Evolutionary conservation across 2,797 vertebrate species (phyloP).

Genomic region (Sebastes taczanowskii): DNA sequence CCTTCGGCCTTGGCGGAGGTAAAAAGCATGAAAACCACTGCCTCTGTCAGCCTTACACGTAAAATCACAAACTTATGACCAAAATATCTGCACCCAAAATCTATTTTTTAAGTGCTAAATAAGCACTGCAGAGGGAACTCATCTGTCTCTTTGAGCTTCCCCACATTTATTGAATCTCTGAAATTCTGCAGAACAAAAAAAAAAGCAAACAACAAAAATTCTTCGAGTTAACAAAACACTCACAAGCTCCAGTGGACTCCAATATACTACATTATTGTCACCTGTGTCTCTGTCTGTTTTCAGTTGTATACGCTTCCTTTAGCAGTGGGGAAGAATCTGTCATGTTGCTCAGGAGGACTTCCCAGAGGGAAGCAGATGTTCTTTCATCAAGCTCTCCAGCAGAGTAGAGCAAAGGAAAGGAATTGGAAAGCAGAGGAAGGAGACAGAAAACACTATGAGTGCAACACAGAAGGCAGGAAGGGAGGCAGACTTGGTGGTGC

Average conservation of each 20-base stretch:
- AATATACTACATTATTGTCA: slow-evolving; percentile 17
- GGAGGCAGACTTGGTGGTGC: slow-evolving; percentile 18
- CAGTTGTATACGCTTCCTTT: slow-evolving; percentile 21
- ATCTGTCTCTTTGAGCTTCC: background rate
- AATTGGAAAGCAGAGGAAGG: slow-evolving; percentile 36
- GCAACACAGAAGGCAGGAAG: slow-evolving; percentile 9
- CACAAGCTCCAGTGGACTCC: background rate
- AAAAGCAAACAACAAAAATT: background rate
- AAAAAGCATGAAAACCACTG: background rate
- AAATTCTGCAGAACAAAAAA: background rate
- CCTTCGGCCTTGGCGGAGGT: no score
- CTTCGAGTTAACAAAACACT: slow-evolving; percentile 7
- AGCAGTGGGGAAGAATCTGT: slow-evolving; percentile 47
- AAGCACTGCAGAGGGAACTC: background rate
- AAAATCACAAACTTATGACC: background rate
- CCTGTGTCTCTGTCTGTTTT: slow-evolving; percentile 39
- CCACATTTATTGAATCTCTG: background rate
- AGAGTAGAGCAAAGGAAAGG: slow-evolving; percentile 42
- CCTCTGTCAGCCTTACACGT: background rate
- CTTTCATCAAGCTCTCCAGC: slow-evolving; percentile 61
- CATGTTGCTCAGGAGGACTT: slow-evolving; percentile 51
- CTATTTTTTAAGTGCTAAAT: background rate
- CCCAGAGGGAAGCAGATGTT: slow-evolving; percentile 76
- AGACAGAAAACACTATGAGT: background rate
- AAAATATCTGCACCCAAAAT: background rate